phyloP scores from a whole-genome alignment of 1,140 invertebrate species.

The Theocolax elegans region DNA sequence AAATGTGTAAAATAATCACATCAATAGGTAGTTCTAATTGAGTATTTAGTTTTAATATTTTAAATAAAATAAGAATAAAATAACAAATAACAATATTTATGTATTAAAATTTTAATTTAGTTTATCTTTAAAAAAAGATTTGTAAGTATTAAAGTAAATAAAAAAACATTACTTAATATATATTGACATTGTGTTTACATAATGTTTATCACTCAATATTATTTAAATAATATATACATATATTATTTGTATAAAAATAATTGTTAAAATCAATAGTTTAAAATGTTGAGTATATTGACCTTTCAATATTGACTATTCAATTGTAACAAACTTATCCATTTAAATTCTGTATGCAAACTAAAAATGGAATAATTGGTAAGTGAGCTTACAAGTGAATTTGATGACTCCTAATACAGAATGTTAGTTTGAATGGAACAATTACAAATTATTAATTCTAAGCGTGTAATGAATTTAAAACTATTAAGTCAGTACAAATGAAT shows the following conservation, averaged over 20 bases:
- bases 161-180: background rate
- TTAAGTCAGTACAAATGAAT: too few relatives aligned
- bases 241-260: too few relatives aligned
- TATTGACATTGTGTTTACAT: background rate
- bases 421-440: constrained; percentile 20
- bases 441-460: constrained; percentile 34
- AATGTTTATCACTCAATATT: background rate
- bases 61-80: too few relatives aligned
- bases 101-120: too few relatives aligned
- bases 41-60: too few relatives aligned
- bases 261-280: too few relatives aligned
- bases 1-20: too few relatives aligned
- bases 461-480: too few relatives aligned
- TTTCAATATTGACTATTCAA: constrained; percentile 17
- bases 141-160: background rate
- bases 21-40: too few relatives aligned
- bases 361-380: constrained; percentile 39
- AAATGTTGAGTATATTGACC: too few relatives aligned
- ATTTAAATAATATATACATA: too few relatives aligned
- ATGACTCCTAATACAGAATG: constrained; percentile 26
- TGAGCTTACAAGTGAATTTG: constrained; percentile 39
- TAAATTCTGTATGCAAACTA: constrained; percentile 1
- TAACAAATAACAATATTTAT: too few relatives aligned
- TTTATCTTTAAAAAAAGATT: background rate
- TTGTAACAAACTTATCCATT: constrained; percentile 23